phyloP scores from a whole-genome alignment of 2,113 vertebrate species.

The Edolisoma coerulescens region DNA sequence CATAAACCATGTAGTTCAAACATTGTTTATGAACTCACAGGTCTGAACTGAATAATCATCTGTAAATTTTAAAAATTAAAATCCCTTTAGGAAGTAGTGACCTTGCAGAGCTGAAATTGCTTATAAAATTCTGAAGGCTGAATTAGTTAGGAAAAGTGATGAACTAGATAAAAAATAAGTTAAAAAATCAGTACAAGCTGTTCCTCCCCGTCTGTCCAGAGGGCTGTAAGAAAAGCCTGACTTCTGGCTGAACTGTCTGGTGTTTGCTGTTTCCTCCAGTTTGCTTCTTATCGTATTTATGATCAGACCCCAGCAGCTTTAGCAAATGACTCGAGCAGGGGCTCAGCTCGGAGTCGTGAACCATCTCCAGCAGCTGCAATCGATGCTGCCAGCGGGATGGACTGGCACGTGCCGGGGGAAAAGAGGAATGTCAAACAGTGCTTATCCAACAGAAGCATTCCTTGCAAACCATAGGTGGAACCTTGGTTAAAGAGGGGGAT shows the following conservation, averaged over 20 bases:
- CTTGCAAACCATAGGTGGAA: accelerated
- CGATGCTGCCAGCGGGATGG: background rate
- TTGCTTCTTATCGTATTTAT: background rate
- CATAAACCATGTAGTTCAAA: background rate
- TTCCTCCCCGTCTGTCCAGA: background rate
- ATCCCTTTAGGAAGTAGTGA: slow-evolving; percentile 30
- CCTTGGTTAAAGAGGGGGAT: accelerated
- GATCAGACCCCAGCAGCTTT: background rate
- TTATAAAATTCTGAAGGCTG: background rate
- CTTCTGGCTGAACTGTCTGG: background rate
- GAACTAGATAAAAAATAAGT: background rate
- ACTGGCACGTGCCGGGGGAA: accelerated
- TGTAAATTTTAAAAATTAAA: slow-evolving; percentile 54
- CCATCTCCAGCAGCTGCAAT: accelerated
- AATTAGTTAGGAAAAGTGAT: background rate
- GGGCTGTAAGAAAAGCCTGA: background rate
- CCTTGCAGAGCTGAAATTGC: background rate
- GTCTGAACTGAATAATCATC: slow-evolving; percentile 5
- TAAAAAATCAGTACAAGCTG: background rate
- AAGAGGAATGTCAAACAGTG: accelerated
- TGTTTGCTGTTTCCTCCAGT: background rate
- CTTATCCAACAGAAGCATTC: background rate
- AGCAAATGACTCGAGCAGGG: accelerated
- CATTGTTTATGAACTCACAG: background rate
- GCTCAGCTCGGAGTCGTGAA: background rate